Evolutionary conservation across 2,113 vertebrate genomes (phyloP), one percentile per base, ranked within the genome.

Genomic region (Nannospalax galili): DNA sequence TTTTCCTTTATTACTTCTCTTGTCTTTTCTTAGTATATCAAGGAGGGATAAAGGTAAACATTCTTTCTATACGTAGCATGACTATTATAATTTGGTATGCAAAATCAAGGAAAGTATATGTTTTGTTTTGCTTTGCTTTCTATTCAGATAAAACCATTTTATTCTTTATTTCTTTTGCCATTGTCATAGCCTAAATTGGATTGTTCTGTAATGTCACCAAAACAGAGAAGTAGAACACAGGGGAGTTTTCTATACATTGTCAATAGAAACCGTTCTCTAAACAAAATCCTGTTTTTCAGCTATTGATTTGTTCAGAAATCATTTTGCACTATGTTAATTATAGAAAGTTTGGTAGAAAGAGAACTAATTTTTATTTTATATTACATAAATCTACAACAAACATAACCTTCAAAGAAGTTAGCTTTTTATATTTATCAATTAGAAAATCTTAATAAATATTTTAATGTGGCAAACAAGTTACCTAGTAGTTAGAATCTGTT

Each of bases 1-100:
- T 45, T 85, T 72, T 62, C 90, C 52, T 58, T 65, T 70, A 88
- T 92, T 93, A 91, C 72, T 65, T 95, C 56, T 89, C 52, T 69
- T 80, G 20, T 92, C 86, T 85, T 94, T 77, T 56, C 88, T 17
- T 22, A n/a, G 17, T 37, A 32, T 2, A 84, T 15, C 20, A 94
- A 84, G 60, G 70, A 69, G 19, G 3, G 64, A 79, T 72, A 79
- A 94, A 87, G 5, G 78, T 45, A 88, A 93, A 73, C 82, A 95
- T 42, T 72, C 30, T 64, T 45, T 62, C 62, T 28, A 64, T 62
- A n/a, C 32, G 37, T 6, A 85, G 67, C 16, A 81, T 60, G 32
- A 81, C 52, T 42, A 64, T 69, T 95, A 3, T 14, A 88, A 35
- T 84, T 28, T 72, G 24, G 30, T 60, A 81, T 78, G 70, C 28